These are phyloP conservation scores for Mnemiopsis leidyi DNA, from an alignment of 37 sponge, comb jelly and placozoan genomes.

Conservation along the genomic window DNA sequence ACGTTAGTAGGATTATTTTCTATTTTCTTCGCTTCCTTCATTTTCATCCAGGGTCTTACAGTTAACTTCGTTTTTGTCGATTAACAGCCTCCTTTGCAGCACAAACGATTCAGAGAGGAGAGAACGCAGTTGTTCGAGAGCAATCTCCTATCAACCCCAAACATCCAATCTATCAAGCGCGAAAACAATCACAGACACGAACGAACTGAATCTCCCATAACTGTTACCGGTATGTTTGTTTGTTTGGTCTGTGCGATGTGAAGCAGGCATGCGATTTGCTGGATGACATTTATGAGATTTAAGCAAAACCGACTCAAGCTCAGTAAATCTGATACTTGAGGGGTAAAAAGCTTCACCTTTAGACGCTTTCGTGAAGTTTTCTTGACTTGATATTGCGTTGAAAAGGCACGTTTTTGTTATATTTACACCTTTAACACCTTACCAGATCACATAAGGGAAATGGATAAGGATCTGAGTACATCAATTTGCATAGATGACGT, in stretches of 20 bases:
- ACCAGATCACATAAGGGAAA: neutral
- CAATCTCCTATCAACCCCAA: constrained; percentile 29
- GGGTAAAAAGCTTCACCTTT: no score
- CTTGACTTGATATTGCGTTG: no score
- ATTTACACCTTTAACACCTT: neutral
- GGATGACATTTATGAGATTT: no score
- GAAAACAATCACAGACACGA: constrained; percentile 6
- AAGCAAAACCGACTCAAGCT: no score
- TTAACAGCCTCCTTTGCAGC: neutral
- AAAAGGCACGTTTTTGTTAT: no score
- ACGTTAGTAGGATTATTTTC: neutral
- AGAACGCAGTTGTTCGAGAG: constrained; percentile 57
- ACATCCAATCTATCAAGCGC: constrained; percentile 12
- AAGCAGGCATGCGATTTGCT: neutral
- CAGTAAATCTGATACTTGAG: no score
- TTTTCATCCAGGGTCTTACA: no score
- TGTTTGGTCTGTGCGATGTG: neutral
- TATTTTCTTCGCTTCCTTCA: neutral
- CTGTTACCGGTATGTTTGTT: neutral
- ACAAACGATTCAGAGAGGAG: constrained; percentile 57
- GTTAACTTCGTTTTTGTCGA: no score
- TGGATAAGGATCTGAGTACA: neutral
- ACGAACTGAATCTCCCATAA: neutral
- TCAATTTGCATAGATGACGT: neutral
- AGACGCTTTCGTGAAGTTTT: no score